Conservation (phyloP, 2,888 invertebrate genomes). For the Allolobophora icterica region DNA sequence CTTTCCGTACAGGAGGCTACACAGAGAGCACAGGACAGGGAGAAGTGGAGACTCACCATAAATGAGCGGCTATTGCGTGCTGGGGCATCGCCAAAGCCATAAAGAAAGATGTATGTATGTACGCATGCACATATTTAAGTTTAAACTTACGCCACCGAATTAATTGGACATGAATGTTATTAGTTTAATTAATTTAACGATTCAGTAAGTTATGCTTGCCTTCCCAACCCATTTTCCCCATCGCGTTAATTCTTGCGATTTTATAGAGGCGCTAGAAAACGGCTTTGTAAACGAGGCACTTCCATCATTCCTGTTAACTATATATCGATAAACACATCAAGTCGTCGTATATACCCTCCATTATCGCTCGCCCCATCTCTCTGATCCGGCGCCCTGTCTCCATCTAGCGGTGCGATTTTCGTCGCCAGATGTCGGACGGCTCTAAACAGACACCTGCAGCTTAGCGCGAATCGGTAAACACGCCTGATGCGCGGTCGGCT, state of each 20-base stretch:
- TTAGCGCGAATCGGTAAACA: conserved; percentile 5
- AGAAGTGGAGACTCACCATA: too few species aligned
- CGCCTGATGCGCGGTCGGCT: neutral
- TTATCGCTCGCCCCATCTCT: conserved; percentile 14
- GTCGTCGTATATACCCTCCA: neutral
- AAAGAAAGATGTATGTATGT: neutral
- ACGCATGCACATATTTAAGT: neutral
- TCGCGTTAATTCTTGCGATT: neutral
- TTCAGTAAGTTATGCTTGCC: neutral
- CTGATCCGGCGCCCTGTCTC: conserved; percentile 24
- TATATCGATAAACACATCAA: neutral
- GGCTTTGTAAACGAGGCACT: neutral
- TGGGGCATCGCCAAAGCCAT: too few species aligned
- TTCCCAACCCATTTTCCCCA: neutral
- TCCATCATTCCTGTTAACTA: neutral
- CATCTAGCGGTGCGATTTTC: conserved; percentile 12
- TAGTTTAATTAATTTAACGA: neutral
- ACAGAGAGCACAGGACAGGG: too few species aligned
- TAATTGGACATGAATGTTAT: neutral
- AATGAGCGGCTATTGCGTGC: too few species aligned
- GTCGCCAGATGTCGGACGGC: neutral
- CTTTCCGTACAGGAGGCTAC: too few species aligned
- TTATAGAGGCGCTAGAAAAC: neutral
- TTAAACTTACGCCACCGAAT: conserved; percentile 18
- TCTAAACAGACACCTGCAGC: conserved; percentile 22